These are phyloP conservation scores for Crotalus tigris DNA, from an alignment of 2,113 vertebrate genomes.

Conservation along the genomic window DNA sequence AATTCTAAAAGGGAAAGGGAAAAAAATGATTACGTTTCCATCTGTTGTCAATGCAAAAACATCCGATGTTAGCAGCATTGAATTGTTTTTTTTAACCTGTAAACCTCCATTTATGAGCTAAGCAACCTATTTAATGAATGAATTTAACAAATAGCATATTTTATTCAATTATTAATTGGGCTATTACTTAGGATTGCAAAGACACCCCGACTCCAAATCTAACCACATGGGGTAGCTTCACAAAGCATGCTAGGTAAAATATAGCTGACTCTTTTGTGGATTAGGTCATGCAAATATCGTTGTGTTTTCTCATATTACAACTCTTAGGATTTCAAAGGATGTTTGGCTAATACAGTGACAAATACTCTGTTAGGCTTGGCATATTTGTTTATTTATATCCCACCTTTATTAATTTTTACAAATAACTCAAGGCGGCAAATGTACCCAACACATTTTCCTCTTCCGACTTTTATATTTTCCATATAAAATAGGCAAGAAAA, in stretches of 20 bases:
- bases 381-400: not conserved
- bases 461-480: not conserved
- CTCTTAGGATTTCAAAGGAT: not conserved
- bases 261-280: not conserved
- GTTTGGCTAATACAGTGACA: not conserved
- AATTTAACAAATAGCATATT: not conserved
- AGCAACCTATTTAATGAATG: not conserved
- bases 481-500: not conserved
- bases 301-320: not conserved
- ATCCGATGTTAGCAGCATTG: no score
- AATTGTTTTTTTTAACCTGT: not conserved
- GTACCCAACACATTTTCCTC: not conserved
- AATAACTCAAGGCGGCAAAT: not conserved
- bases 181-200: not conserved
- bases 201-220: not conserved
- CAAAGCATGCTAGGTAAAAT: not conserved
- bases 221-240: not conserved
- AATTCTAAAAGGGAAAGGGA: no score
- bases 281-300: not conserved
- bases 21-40: no score
- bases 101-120: not conserved
- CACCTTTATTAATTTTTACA: not conserved
- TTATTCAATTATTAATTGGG: not conserved
- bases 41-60: no score
- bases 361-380: not conserved